phyloP scores from a whole-genome alignment of 2,888 invertebrate genomes.

The Schrankia costaestrigalis region DNA sequence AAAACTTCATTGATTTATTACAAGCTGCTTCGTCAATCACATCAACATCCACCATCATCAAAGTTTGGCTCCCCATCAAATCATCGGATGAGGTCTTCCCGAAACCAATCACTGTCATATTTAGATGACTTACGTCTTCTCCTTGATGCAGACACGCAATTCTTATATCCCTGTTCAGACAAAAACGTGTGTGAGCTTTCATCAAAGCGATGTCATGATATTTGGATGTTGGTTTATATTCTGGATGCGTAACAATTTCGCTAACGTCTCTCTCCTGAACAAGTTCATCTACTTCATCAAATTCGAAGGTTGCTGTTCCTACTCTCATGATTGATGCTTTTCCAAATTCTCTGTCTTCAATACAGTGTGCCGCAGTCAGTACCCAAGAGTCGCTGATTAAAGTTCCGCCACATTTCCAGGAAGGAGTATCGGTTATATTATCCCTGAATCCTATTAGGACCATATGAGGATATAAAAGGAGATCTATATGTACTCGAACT shows the following conservation, averaged over 20 bases:
- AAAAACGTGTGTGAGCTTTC: constrained; percentile 69
- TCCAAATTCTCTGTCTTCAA: constrained; percentile 64
- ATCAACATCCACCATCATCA: constrained; percentile 75
- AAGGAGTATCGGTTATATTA: constrained; percentile 22
- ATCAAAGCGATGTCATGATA: constrained; percentile 85
- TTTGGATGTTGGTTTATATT: constrained; percentile 77
- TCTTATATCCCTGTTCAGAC: constrained; percentile 76
- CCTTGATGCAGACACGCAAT: constrained; percentile 81
- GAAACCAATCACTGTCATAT: constrained; percentile 83
- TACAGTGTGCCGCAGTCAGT: constrained; percentile 71
- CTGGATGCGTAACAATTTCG: constrained; percentile 74
- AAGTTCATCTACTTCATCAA: constrained; percentile 69
- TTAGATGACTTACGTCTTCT: constrained; percentile 36
- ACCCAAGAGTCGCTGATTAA: constrained; percentile 67
- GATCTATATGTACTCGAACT: constrained; percentile 67
- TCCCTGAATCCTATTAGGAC: constrained; percentile 70
- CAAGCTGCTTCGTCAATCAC: constrained; percentile 50
- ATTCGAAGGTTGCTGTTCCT: constrained; percentile 78
- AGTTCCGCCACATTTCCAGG: constrained; percentile 73
- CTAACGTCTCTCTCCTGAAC: constrained; percentile 74
- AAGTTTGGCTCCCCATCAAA: constrained; percentile 58
- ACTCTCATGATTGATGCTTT: constrained; percentile 73
- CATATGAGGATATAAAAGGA: constrained; percentile 83
- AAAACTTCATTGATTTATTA: constrained; percentile 60
- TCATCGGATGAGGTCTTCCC: constrained; percentile 77